Conservation (phyloP, 2,888 invertebrate genomes). For the Agrotis segetum region DNA sequence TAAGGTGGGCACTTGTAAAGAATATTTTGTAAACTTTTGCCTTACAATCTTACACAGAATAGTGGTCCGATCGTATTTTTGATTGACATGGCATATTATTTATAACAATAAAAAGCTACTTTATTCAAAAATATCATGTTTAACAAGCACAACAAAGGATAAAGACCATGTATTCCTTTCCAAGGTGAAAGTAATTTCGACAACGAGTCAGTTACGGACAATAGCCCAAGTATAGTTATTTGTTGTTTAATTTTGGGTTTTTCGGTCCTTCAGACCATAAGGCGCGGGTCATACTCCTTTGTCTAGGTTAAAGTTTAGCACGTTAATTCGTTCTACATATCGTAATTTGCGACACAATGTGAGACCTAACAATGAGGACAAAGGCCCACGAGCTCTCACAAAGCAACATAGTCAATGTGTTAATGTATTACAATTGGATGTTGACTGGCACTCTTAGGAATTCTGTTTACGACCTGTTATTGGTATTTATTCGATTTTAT, state of each 20-base stretch:
- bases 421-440: constrained; percentile 71
- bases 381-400: constrained; percentile 53
- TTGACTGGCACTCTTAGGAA: constrained; percentile 63
- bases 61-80: no score
- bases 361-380: constrained; percentile 53
- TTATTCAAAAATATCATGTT: constrained; percentile 9
- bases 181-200: constrained; percentile 37
- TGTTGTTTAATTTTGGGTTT: constrained; percentile 27
- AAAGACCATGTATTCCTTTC: constrained; percentile 2
- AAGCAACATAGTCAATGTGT: constrained; percentile 71
- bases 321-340: constrained; percentile 70
- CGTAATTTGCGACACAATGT: constrained; percentile 63
- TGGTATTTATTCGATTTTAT: constrained; percentile 61
- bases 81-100: not conserved
- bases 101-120: not conserved
- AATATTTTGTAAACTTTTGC: not conserved
- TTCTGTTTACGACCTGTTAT: constrained; percentile 47
- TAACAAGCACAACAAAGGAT: not conserved
- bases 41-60: not conserved
- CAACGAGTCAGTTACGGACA: constrained; percentile 36
- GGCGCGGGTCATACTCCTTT: constrained; percentile 75
- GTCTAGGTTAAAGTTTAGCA: constrained; percentile 67
- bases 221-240: constrained; percentile 22
- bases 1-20: not conserved
- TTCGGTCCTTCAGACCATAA: constrained; percentile 69